Evolutionary conservation across 2,888 invertebrate genomes (phyloP).

Genomic region (Calameuta idolon): DNA sequence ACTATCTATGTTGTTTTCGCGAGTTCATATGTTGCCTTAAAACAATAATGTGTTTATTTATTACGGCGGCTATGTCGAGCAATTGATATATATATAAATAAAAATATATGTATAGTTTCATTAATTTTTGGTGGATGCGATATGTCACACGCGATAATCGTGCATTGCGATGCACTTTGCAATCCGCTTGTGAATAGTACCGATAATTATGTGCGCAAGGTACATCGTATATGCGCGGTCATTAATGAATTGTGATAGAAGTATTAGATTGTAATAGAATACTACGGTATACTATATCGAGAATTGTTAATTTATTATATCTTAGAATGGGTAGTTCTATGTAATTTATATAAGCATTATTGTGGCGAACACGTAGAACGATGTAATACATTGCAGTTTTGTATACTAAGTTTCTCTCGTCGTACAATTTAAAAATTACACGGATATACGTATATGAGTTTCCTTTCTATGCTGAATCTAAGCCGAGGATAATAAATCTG

Average conservation of each 20-base stretch:
- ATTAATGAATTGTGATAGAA: conserved; percentile 38
- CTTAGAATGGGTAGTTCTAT: conserved; percentile 25
- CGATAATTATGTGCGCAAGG: conserved; percentile 25
- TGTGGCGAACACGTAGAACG: conserved; percentile 20
- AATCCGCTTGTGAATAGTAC: conserved; percentile 33
- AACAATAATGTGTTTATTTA: background rate
- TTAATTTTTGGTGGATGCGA: conserved; percentile 2
- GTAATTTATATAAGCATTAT: conserved; percentile 35
- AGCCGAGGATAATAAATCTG: background rate
- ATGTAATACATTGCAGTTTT: conserved; percentile 10
- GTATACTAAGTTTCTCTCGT: background rate
- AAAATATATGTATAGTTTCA: background rate
- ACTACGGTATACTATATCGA: conserved; percentile 18
- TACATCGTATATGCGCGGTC: conserved; percentile 27
- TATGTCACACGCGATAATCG: background rate
- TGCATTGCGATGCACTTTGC: conserved; percentile 26
- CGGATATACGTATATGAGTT: conserved; percentile 23
- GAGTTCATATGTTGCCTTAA: background rate
- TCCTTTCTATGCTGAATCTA: background rate
- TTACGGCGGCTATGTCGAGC: background rate
- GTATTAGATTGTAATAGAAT: conserved; percentile 27
- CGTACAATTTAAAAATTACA: conserved; percentile 8
- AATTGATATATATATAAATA: background rate
- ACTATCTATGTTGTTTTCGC: background rate
- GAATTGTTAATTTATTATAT: conserved; percentile 35